Conservation (phyloP, 2,797 vertebrate genomes). For the Oreochromis grahami region DNA sequence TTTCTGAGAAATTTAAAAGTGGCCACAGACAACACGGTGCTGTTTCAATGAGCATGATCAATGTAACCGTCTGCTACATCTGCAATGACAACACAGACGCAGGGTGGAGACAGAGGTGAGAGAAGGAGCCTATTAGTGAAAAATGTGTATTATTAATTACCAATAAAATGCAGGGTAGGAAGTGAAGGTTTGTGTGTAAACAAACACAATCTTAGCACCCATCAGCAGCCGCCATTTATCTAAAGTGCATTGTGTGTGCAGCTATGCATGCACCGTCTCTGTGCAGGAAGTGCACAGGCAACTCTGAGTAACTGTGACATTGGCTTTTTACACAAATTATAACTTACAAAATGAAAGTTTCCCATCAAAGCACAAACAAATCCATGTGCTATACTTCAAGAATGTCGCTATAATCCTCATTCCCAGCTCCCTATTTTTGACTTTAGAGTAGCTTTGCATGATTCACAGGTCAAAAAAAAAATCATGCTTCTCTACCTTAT, state of each 20-base stretch:
- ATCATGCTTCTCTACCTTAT: background rate
- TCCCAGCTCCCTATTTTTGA: too few species aligned
- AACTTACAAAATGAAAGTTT: background rate
- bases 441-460: background rate
- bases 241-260: background rate
- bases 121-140: background rate
- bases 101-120: background rate
- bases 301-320: slow-evolving; percentile 5
- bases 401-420: too few species aligned
- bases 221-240: background rate
- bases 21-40: background rate
- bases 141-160: background rate
- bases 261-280: background rate
- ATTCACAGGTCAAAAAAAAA: background rate
- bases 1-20: slow-evolving; percentile 18
- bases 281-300: background rate
- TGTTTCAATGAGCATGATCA: background rate
- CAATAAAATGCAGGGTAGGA: background rate
- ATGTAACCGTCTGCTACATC: background rate
- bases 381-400: background rate
- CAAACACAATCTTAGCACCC: background rate
- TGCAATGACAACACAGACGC: background rate
- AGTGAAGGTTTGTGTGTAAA: background rate
- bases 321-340: background rate
- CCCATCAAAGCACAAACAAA: background rate